Conservation (phyloP, 1,140 invertebrate genomes). For the Sarcophaga peregrina region DNA sequence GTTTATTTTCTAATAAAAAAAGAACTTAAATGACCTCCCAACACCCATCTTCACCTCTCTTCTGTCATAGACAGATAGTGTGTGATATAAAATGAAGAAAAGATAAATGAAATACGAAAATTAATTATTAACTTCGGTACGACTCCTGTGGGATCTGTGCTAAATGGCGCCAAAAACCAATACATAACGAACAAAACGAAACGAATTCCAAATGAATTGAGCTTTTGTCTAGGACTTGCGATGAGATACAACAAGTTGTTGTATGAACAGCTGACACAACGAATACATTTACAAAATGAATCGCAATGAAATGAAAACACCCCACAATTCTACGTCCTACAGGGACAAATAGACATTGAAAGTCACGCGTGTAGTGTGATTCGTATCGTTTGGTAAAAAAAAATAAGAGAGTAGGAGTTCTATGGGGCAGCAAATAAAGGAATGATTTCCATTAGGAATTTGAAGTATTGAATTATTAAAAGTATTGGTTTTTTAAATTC, state of each 20-base stretch:
- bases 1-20: slow-evolving; percentile 6
- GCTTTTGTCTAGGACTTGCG: neutral
- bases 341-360: too few relatives aligned
- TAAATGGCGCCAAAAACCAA: neutral
- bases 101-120: neutral
- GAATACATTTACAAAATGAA: neutral
- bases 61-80: too few relatives aligned
- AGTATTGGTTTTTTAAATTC: too few relatives aligned
- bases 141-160: neutral
- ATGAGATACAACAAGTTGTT: neutral
- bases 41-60: too few relatives aligned
- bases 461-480: too few relatives aligned
- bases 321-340: neutral
- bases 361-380: too few relatives aligned
- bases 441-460: too few relatives aligned
- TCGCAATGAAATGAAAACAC: neutral
- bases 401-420: too few relatives aligned
- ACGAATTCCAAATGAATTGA: neutral
- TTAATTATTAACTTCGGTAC: slow-evolving; percentile 21
- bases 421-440: too few relatives aligned
- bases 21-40: neutral
- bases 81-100: too few relatives aligned
- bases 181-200: neutral
- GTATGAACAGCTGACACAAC: neutral
- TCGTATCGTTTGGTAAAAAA: too few relatives aligned